Evolutionary conservation across 2,888 invertebrate genomes (phyloP), one percentile per base, ranked within the genome.

Genomic region (Eremobia ochroleuca): DNA sequence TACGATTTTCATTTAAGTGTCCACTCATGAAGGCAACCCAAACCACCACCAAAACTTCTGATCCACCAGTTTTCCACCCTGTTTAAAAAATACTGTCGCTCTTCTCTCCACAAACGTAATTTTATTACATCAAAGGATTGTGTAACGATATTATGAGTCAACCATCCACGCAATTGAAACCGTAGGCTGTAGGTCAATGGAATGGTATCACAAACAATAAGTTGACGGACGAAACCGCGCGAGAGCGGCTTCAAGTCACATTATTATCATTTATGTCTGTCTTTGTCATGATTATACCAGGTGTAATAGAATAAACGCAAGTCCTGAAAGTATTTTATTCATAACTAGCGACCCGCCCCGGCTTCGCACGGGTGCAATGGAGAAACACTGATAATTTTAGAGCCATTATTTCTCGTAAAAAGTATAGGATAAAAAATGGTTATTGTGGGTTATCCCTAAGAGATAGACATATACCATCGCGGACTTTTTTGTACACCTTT

Each of bases 191-290:
- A 43, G 37, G 62, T 71, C 71, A 79, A 64, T 79, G 61, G 66
- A 65, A 72, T 73, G 34, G 66, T 52, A 66, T 66, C 80, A 66
- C 65, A 73, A 49, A 49, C 73, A 79, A 66, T 66, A 28, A 43
- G 34, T 46, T 61, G 73, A 66, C 52, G 52, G 18, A 72, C 43
- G 28, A 61, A 66, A 52, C 46, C 55, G 52, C 70, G 46, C 52
- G 15, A 15, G 31, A 76, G 18, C 34, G 61, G 18, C 37, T 52
- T 62, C 25, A 34, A 37, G 6, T 55, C 40, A 28, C 37, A 21
- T 46, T 37, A 58, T 31, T 55, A 46, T 34, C 34, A 46, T 37
- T 46, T 62, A 52, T 28, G 25, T 52, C 5, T 28, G 55, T 65
- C 28, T 58, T 9, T 43, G 18, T 76, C 31, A 18, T 58, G 13